phyloP scores from a whole-genome alignment of 2,113 vertebrate species.

The Oncorhynchus kisutch region DNA sequence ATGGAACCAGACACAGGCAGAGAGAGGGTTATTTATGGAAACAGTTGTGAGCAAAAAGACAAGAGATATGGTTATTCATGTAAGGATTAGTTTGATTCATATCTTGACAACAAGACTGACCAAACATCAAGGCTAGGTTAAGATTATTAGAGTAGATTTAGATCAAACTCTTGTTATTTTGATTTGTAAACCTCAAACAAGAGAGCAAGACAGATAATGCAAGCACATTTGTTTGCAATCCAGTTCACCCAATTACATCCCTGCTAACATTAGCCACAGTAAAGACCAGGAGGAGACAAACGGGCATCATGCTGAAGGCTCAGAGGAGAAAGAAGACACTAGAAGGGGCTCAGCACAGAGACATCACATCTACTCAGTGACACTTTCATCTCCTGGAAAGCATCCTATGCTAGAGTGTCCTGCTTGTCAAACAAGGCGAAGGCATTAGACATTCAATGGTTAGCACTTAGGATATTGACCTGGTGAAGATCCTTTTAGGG shows the following conservation, averaged over 20 bases:
- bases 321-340: not conserved
- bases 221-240: not conserved
- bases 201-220: not conserved
- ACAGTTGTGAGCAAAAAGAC: not conserved
- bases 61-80: not conserved
- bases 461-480: too few species aligned
- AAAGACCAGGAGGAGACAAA: not conserved
- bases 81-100: not conserved
- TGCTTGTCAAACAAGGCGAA: slow-evolving; percentile 36
- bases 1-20: slow-evolving; percentile 50
- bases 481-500: too few species aligned
- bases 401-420: slow-evolving; percentile 55
- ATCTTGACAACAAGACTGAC: not conserved
- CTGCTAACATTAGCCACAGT: not conserved
- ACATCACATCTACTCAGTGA: slow-evolving; percentile 55
- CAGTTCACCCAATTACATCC: not conserved
- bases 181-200: not conserved
- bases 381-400: slow-evolving; percentile 40
- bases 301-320: not conserved
- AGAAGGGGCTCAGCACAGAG: not conserved
- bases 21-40: not conserved
- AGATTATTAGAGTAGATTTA: too few species aligned
- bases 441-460: too few species aligned
- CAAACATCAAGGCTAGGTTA: too few species aligned
- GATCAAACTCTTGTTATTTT: too few species aligned